Percentiles rank a stretch among this genome's conserved stretches.
These are phyloP conservation scores for Rhabdomys pumilio DNA, from an alignment of 2,797 vertebrate species.

Conservation along the genomic window DNA sequence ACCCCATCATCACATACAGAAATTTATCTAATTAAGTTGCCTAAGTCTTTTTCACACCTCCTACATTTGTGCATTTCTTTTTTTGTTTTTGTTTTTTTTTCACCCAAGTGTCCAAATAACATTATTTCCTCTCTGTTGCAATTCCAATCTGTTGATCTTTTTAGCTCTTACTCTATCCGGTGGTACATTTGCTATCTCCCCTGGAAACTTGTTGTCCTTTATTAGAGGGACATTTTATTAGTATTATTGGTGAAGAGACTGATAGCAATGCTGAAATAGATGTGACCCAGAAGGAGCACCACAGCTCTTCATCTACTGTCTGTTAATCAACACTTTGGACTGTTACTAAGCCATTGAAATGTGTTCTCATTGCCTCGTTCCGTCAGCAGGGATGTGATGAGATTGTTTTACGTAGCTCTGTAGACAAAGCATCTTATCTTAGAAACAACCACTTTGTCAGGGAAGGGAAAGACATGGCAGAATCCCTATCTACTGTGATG, in stretches of 20 bases:
- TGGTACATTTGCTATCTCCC: slow-evolving; percentile 63
- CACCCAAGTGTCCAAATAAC: slow-evolving; percentile 83
- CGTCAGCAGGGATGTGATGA: neutral
- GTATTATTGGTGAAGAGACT: neutral
- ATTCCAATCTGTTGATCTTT: slow-evolving; percentile 83
- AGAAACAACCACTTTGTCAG: neutral
- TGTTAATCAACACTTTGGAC: neutral
- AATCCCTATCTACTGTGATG: neutral
- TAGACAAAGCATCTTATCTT: neutral
- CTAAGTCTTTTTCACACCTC: slow-evolving; percentile 83
- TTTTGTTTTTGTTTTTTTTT: slow-evolving; percentile 78
- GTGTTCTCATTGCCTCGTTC: neutral
- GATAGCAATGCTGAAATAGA: slow-evolving; percentile 27
- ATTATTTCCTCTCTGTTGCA: slow-evolving; percentile 80
- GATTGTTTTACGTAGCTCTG: neutral
- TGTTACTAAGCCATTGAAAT: neutral
- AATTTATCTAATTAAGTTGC: slow-evolving; percentile 83
- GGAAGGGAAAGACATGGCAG: neutral
- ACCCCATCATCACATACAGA: slow-evolving; percentile 79
- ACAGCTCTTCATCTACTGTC: neutral
- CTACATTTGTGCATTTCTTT: slow-evolving; percentile 83
- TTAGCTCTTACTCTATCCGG: slow-evolving; percentile 74
- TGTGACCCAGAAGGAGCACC: neutral
- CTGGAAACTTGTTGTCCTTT: slow-evolving; percentile 59
- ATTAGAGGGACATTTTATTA: slow-evolving; percentile 57